Evolutionary conservation across 2,888 invertebrate genomes (phyloP), one percentile per base, ranked within the genome.

Genomic region (Lottia gigantea): DNA sequence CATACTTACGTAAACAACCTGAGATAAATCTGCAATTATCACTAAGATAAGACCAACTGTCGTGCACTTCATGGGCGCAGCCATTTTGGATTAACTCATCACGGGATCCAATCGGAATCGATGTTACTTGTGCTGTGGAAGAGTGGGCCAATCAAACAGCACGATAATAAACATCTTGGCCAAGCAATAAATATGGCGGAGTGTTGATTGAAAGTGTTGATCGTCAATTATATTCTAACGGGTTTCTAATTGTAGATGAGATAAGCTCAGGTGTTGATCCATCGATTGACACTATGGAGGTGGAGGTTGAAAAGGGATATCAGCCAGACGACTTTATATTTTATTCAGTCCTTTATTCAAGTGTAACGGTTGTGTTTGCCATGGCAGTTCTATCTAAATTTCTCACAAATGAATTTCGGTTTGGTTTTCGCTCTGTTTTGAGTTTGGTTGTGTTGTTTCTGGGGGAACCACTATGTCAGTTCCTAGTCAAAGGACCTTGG

Each of bases 331-430:
- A 85, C 74, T 83, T 86, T 69, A 79, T 87, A 65, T 80, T 87
- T 62, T 87, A 85, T 78, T 87, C 86, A 14, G 79, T 86, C 8
- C 74, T 87, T 45, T 87, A 87, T 72, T 83, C 86, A 23, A 80
- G 82, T 64, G 85, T 87, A 40, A 87, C 87, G 15, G 83, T 87
- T 23, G 78, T 84, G 23, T 87, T 87, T 78, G 86, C 85, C 2
- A 83, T 86, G 83, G 87, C 86, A 62, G 86, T 87, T n/a, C 68
- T 86, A 46, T 86, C 86, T 31, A 87, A 87, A 76, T 87, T 87
- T 76, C 71, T 87, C 31, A 86, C 86, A 62, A 85, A 87, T 76
- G 86, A 87, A 80, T 85, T 87, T 73, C 72, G 86, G 66, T 85
- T 87, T 75, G 87, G 87, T 46, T 84, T 87, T 74, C 76, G 86